A percentile compares a stretch with the other conserved stretches of the same genome.
These are phyloP conservation scores for Pteromalus puparum DNA, from an alignment of 1,140 invertebrate species.

Conservation along the genomic window DNA sequence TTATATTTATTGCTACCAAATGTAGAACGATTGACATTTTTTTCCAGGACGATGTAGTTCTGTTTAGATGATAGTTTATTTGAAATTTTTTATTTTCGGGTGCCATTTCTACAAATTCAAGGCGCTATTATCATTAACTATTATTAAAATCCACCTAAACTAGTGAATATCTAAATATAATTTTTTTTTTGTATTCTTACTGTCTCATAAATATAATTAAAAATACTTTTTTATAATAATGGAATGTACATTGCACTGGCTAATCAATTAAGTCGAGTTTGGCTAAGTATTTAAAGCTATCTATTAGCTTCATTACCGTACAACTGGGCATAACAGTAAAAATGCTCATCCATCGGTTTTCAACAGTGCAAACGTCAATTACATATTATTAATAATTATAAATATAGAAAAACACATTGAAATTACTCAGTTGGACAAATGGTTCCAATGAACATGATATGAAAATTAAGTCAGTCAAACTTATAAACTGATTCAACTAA, in stretches of 20 bases:
- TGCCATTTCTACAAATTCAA: conserved; percentile 28
- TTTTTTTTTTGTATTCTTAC: conserved; percentile 32
- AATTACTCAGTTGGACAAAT: conserved; percentile 23
- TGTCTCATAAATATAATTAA: conserved; percentile 57
- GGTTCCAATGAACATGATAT: conserved; percentile 29
- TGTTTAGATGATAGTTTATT: conserved; percentile 33
- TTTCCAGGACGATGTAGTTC: conserved; percentile 38
- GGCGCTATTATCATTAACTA: conserved; percentile 15
- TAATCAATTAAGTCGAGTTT: conserved; percentile 48
- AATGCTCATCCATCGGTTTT: background rate
- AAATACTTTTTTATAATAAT: conserved; percentile 62
- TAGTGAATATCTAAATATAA: conserved; percentile 59
- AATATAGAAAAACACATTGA: conserved; percentile 3
- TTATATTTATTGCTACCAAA: conserved; percentile 57
- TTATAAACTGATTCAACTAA: background rate
- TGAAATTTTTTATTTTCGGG: conserved; percentile 7
- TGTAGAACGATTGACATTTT: conserved; percentile 27
- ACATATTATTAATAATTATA: conserved; percentile 8
- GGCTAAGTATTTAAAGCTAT: conserved; percentile 4
- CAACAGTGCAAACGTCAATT: conserved; percentile 1
- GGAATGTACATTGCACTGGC: conserved; percentile 49
- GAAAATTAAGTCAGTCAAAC: background rate
- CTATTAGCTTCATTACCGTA: background rate
- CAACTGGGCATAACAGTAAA: background rate
- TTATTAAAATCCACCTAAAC: conserved; percentile 45